Base-by-base conservation (phyloP, 1,140 invertebrate species). In the Neuroterus valhalla region DNA sequence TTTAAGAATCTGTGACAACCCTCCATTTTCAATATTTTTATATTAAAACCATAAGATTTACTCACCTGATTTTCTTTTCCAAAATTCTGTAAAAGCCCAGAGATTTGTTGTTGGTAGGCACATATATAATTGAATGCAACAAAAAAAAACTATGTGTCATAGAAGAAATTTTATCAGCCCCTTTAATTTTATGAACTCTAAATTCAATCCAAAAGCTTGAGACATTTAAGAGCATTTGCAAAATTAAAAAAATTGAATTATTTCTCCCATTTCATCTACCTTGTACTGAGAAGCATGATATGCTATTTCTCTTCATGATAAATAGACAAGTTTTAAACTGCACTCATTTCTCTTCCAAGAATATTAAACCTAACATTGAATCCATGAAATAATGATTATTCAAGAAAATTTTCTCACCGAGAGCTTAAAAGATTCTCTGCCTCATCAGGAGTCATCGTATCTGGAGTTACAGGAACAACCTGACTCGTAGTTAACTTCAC, bases 371-470 rank as follows among this genome's bases (percentile, higher is more conserved):
- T n/a, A n/a, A n/a, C n/a, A n/a, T n/a, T n/a, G n/a, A n/a, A n/a
- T n/a, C n/a, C n/a, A 38, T 23, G 21, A 52, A 14, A 70, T 43
- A 68, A 19, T 8, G 2, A 19, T 23, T 70, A 19, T 48, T n/a
- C 3, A 44, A 62, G 15, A 31, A 23, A 15, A 69, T 38, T 3
- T 70, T 50, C 88, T 91, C 84, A 96, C 94, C 94, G 94, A 82
- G 94, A 93, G 86, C 95, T 96, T 70, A 96, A 90, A 80, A 96
- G 89, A 89, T 95, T 93, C 84, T 96, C 95, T n/a, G 94, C 94
- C 85, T 96, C 95, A 81, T 94, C 94, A n/a, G 94, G 92, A 50
- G 95, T 96, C 94, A 96, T 96, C 17, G 93, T 92, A 85, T 95
- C 94, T 14, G 93, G 91, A 70, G 82, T 85, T n/a, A 86, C 74